These are phyloP conservation scores for Temnothorax curvispinosus DNA, from an alignment of 1,140 invertebrate species.

Conservation along the genomic window DNA sequence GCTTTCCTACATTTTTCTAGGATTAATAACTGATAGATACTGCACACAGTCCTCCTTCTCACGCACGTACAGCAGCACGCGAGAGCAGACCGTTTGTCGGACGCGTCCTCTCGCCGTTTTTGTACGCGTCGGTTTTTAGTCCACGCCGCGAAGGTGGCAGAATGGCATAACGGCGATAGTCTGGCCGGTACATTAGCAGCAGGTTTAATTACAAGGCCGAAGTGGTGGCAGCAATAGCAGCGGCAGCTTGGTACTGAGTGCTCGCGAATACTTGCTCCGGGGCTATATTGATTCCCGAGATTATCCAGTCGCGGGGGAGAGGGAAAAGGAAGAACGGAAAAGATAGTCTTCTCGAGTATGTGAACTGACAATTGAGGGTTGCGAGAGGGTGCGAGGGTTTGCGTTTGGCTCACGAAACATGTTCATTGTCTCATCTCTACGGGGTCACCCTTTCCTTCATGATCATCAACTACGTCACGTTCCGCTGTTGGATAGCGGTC, in stretches of 20 bases:
- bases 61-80: background rate
- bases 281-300: constrained; percentile 75
- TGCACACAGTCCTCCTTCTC: background rate
- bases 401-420: constrained; percentile 79
- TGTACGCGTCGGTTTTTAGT: constrained; percentile 46
- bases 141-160: constrained; percentile 44
- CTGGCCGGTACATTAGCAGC: constrained; percentile 77
- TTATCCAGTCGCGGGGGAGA: constrained; percentile 50
- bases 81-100: constrained; percentile 16
- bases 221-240: constrained; percentile 67
- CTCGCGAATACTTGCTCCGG: constrained; percentile 73
- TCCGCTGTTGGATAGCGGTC: constrained; percentile 38
- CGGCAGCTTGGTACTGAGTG: constrained; percentile 71
- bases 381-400: constrained; percentile 41
- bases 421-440: constrained; percentile 78
- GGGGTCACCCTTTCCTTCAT: constrained; percentile 71
- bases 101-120: constrained; percentile 40
- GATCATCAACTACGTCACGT: constrained; percentile 69
- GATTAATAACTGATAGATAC: constrained; percentile 25
- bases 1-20: constrained; percentile 4
- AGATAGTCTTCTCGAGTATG: constrained; percentile 52
- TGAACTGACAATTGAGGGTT: constrained; percentile 43
- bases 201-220: constrained; percentile 79
- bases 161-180: constrained; percentile 73
- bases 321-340: constrained; percentile 38